phyloP scores from a whole-genome alignment of 2,888 invertebrate genomes.

The Thysanoteuthis rhombus region DNA sequence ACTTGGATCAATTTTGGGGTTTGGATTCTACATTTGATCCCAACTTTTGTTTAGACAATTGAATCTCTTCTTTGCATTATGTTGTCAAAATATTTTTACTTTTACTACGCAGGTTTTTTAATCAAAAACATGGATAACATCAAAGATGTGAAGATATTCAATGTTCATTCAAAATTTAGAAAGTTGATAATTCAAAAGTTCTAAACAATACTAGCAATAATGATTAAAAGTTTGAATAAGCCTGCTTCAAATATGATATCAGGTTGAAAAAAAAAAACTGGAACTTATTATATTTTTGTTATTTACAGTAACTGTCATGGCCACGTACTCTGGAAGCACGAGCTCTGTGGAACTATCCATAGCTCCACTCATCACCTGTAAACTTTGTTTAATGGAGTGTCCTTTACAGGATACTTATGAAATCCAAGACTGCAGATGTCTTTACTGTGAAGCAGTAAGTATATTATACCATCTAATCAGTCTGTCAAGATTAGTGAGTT shows the following conservation, averaged over 20 bases:
- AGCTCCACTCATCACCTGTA: slow-evolving; percentile 60
- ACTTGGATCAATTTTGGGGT: no score
- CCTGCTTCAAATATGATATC: neutral
- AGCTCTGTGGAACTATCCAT: slow-evolving; percentile 59
- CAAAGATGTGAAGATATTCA: no score
- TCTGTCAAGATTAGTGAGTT: no score
- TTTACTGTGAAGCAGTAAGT: slow-evolving; percentile 62
- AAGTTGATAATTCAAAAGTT: no score
- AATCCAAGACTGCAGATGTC: slow-evolving; percentile 60
- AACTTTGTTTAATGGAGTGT: slow-evolving; percentile 60
- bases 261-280: neutral
- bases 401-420: slow-evolving; percentile 58
- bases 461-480: no score
- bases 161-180: no score
- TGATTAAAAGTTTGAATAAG: neutral
- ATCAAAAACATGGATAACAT: no score
- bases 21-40: no score
- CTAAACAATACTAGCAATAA: neutral
- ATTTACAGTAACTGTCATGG: slow-evolving; percentile 43
- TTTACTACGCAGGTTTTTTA: no score
- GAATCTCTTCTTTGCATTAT: no score
- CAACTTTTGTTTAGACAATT: no score
- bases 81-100: no score
- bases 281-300: neutral
- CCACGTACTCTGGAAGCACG: slow-evolving; percentile 53